phyloP scores from a whole-genome alignment of 1,140 invertebrate species.

The Drosophila insularis region DNA sequence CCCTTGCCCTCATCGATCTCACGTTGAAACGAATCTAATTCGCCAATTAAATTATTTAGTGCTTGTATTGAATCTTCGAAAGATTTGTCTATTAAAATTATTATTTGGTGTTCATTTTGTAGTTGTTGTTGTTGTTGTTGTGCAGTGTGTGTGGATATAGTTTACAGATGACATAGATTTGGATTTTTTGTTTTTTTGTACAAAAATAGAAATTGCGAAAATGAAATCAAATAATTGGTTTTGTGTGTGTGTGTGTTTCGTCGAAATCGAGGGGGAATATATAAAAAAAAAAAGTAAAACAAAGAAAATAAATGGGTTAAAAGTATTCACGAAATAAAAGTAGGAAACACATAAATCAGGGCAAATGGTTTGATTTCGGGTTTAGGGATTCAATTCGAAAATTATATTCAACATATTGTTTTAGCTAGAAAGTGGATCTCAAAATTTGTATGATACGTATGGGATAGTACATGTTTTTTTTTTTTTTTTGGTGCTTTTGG shows the following conservation, averaged over 20 bases:
- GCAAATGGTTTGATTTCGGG: slow-evolving; percentile 8
- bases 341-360: neutral
- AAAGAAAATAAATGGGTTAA: slow-evolving; percentile 55
- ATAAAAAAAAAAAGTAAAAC: slow-evolving; percentile 50
- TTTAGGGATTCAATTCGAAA: neutral
- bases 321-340: slow-evolving; percentile 31
- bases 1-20: slow-evolving; percentile 82
- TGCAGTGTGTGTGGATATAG: slow-evolving; percentile 24
- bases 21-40: slow-evolving; percentile 82
- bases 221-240: slow-evolving; percentile 30
- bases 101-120: slow-evolving; percentile 40
- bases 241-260: slow-evolving; percentile 8
- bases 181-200: neutral
- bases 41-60: slow-evolving; percentile 83
- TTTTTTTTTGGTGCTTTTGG: slow-evolving; percentile 16
- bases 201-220: slow-evolving; percentile 3
- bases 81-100: slow-evolving; percentile 74
- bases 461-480: neutral
- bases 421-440: neutral
- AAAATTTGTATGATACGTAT: neutral
- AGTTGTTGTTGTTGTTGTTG: slow-evolving; percentile 31
- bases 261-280: slow-evolving; percentile 38
- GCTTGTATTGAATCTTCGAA: slow-evolving; percentile 83
- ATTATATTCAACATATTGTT: slow-evolving; percentile 12
- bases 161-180: slow-evolving; percentile 17